Evolutionary conservation across 2,888 invertebrate species (phyloP).

Genomic region (Latrodectus hesperus): DNA sequence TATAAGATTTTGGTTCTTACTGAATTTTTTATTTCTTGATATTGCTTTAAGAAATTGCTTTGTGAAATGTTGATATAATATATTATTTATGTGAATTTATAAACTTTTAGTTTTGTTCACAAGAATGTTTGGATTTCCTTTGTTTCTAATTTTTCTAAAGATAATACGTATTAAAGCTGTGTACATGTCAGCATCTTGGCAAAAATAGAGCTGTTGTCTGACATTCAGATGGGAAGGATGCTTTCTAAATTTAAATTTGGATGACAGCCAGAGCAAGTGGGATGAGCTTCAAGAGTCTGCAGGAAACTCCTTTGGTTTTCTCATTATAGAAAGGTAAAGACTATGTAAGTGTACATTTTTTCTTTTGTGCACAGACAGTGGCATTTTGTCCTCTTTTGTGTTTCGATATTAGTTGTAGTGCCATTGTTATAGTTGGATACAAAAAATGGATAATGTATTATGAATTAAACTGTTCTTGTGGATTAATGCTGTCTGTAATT

Average conservation of each 20-base stretch:
- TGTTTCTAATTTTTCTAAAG: constrained; percentile 3
- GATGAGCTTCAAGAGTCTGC: constrained; percentile 29
- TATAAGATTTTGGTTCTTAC: too few species aligned
- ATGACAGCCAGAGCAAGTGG: constrained; percentile 39
- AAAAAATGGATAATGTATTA: constrained; percentile 17
- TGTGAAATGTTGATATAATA: too few species aligned
- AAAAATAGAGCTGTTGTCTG: constrained; percentile 67
- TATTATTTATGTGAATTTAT: too few species aligned
- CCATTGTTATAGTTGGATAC: constrained; percentile 49
- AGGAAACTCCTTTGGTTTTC: constrained; percentile 32
- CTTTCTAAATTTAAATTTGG: constrained; percentile 56
- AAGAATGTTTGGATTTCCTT: too few species aligned
- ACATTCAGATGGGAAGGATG: constrained; percentile 63
- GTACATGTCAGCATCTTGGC: constrained; percentile 53
- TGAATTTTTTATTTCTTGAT: too few species aligned
- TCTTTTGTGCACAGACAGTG: constrained; percentile 35
- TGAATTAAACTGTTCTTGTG: constrained; percentile 16
- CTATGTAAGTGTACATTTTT: constrained; percentile 59
- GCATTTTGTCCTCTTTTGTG: constrained; percentile 40
- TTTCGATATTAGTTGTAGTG: constrained; percentile 60
- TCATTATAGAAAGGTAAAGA: constrained; percentile 60
- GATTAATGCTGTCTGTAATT: constrained; percentile 39
- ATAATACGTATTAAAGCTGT: constrained; percentile 24
- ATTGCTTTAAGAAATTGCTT: too few species aligned
- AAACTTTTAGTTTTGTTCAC: too few species aligned